Conservation (phyloP, 2,888 invertebrate species). For the Eupithecia centaureata region DNA sequence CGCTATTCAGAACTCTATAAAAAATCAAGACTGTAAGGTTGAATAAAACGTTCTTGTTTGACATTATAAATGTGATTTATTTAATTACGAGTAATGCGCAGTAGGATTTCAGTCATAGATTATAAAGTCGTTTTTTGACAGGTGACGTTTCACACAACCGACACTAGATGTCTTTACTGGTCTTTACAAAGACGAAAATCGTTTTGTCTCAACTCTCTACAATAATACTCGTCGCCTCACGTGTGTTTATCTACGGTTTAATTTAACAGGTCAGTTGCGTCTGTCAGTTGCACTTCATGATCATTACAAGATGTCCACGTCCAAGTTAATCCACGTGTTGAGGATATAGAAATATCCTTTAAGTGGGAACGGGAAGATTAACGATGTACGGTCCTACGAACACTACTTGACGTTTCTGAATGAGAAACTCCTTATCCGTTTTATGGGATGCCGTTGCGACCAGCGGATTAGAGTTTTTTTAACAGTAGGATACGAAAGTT, state of each 20-base stretch:
- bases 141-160: no score
- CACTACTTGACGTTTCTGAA: conserved; percentile 26
- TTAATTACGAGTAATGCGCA: no score
- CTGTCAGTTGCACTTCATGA: conserved; percentile 9
- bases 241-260: conserved; percentile 8
- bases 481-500: neutral
- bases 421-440: conserved; percentile 23
- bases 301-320: conserved; percentile 26
- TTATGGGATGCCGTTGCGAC: conserved; percentile 11
- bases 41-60: no score
- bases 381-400: conserved; percentile 37
- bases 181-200: neutral
- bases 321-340: conserved; percentile 18
- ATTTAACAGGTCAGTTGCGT: conserved; percentile 12
- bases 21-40: no score
- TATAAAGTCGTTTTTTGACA: no score
- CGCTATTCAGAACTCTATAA: neutral
- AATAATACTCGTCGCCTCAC: neutral
- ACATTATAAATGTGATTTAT: no score
- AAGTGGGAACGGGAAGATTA: conserved; percentile 45
- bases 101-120: no score
- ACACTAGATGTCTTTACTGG: no score
- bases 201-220: conserved; percentile 5
- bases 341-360: conserved; percentile 38
- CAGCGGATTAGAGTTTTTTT: neutral